Base-by-base conservation (phyloP, 2,113 vertebrate genomes). In the Ictalurus furcatus region DNA sequence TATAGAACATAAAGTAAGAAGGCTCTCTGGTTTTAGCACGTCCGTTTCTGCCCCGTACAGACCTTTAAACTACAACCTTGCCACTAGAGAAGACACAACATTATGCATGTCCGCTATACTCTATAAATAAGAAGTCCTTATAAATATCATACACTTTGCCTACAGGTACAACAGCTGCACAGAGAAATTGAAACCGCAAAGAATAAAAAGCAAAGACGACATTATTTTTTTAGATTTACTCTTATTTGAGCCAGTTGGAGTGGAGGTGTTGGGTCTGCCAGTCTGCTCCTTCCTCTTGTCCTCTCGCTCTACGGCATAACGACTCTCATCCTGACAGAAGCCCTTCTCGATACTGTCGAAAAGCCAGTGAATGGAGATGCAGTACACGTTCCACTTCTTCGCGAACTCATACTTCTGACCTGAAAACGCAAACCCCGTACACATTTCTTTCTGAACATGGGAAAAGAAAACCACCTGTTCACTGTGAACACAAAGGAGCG, bases 391-490 rank as follows among this genome's bases (percentile, higher is more conserved):
- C 99, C 99, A 99, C 90, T 96, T 99, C 89, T 91, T 96, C 14
- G 98, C 99, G 93, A 97, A 99, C 93, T 99, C 98, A 21, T 98
- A 99, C 93, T 99, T 99, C 93, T 98, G 98, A 93, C 99, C 99
- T 99, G 89, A 63, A 89, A 86, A 74, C 25, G 28, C 23, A 91
- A 89, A 23, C 3, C 9, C 89, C 78, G 74, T 2, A 65, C 71
- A 48, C 67, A 40, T 9, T 3, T 23, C 89, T 1, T 86, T 0
- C 16, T 28, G 79, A 40, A 83, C 14, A 67, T 17, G 12, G 67
- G 8, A 21, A 14, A 1, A 23, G 54, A 23, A 84, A 84, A 63
- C 11, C 14, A 63, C 1, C 81, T 28, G 8, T 1, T 3, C 9
- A 44, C 56, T 0, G 2, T 25, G n/a, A 34, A 3, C 7, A 17